These are phyloP conservation scores for Aricia artaxerxes DNA, from an alignment of 2,888 invertebrate species.

Conservation along the genomic window DNA sequence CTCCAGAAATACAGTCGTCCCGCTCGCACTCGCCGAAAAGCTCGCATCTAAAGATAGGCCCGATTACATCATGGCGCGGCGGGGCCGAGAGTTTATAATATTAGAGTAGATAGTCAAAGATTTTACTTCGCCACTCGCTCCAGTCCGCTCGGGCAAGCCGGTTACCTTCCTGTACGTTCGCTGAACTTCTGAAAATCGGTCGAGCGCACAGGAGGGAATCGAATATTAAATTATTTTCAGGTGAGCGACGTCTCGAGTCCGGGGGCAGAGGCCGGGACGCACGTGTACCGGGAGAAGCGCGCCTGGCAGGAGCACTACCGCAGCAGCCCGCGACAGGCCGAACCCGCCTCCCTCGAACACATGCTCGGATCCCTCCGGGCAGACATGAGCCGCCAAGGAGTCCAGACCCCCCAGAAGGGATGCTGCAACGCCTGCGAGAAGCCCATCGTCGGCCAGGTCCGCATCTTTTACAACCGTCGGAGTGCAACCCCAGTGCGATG, in stretches of 20 bases:
- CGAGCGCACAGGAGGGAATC: slow-evolving; percentile 8
- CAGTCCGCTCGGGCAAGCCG: slow-evolving; percentile 63
- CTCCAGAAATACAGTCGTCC: slow-evolving; percentile 64
- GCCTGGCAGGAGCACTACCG: slow-evolving; percentile 78
- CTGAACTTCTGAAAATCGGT: slow-evolving; percentile 31
- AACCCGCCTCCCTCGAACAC: slow-evolving; percentile 82
- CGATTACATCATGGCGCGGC: slow-evolving; percentile 75
- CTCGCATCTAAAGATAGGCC: slow-evolving; percentile 71
- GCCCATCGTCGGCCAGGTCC: slow-evolving; percentile 97
- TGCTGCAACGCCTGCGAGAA: slow-evolving; percentile 99
- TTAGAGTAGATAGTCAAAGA: slow-evolving; percentile 78
- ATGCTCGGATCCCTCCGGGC: slow-evolving; percentile 97
- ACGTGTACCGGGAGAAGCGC: slow-evolving; percentile 83
- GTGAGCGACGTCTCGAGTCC: slow-evolving; percentile 59
- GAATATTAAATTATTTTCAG: slow-evolving; percentile 47
- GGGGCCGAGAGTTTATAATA: slow-evolving; percentile 78
- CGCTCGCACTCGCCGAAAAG: slow-evolving; percentile 56
- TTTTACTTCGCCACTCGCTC: slow-evolving; percentile 77
- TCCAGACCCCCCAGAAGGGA: slow-evolving; percentile 99
- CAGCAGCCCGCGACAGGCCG: slow-evolving; percentile 80
- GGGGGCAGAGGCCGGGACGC: slow-evolving; percentile 72
- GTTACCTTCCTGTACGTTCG: slow-evolving; percentile 64
- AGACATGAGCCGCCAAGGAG: slow-evolving; percentile 99
- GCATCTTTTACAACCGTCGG: not conserved
- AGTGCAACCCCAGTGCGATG: slow-evolving; percentile 36